Conservation (phyloP, 2,113 vertebrate genomes). For the Periophthalmus modestus region DNA sequence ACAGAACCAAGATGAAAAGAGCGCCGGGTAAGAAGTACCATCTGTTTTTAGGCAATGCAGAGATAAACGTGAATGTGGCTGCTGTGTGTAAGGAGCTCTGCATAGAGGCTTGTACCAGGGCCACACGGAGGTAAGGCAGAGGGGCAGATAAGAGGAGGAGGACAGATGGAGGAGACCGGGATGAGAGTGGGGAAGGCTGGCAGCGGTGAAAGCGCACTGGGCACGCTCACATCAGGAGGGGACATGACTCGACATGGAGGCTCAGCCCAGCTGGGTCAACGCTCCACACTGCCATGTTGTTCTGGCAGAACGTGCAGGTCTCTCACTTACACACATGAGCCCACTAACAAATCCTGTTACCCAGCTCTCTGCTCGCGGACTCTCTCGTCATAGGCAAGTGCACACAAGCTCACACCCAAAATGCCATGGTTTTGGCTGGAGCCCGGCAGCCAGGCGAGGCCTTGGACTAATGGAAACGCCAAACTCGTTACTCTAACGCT, state of each 20-base stretch:
- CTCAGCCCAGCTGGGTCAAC: constrained; percentile 77
- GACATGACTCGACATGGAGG: constrained; percentile 77
- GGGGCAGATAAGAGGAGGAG: constrained; percentile 52
- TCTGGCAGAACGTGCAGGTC: constrained; percentile 54
- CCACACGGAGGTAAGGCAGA: constrained; percentile 52
- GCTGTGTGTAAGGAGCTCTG: constrained; percentile 36
- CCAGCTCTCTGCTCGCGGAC: constrained; percentile 45
- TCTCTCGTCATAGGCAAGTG: constrained; percentile 56
- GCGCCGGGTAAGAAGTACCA: constrained; percentile 65
- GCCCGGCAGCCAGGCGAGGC: constrained; percentile 56
- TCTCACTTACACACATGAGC: constrained; percentile 38
- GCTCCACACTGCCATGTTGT: constrained; percentile 70
- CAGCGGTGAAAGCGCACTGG: constrained; percentile 66
- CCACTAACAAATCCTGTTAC: constrained; percentile 58
- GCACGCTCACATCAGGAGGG: constrained; percentile 75
- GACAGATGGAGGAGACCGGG: constrained; percentile 67
- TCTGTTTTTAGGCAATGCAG: constrained; percentile 69
- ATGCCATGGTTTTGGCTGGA: constrained; percentile 66
- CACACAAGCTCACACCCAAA: constrained; percentile 67
- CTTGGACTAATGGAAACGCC: constrained; percentile 78
- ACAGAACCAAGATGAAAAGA: constrained; percentile 66
- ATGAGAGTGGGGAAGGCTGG: constrained; percentile 61
- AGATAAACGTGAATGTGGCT: constrained; percentile 59
- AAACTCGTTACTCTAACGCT: constrained; percentile 80
- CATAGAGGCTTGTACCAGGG: constrained; percentile 39